Base-by-base conservation (phyloP, 2,888 invertebrate species). In the Drosophila emarginata region DNA sequence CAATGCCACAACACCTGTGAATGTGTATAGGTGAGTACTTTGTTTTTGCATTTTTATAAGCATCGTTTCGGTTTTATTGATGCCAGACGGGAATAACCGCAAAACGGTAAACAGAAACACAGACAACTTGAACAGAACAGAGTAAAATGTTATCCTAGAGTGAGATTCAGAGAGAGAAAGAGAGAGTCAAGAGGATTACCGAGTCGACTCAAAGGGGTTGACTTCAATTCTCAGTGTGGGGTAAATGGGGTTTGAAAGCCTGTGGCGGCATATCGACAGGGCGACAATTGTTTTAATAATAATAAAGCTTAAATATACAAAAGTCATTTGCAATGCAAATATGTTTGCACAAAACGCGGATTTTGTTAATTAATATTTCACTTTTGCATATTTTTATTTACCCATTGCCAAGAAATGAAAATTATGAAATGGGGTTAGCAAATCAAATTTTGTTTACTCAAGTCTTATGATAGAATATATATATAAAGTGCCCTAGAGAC, bases 41-140 rank as follows among this genome's bases (percentile, higher is more conserved):
- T 86, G 86, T 54, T 54, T 82, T 85, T 86, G 88, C 83, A 88
- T 86, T 86, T 88, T 83, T 83, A 80, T 81, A 80, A 85, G 80
- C 82, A 80, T 72, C 74, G 72, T 73, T 77, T 45, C 45, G 76
- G 77, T 67, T 78, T 71, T 86, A 86, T 87, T 80, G 86, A 87
- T 80, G 83, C 79, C 72, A 67, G 68, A 65, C 76, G 66, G 59
- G 60, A 56, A 74, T 68, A 87, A 80, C 82, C 87, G 53, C 87
- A 82, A 75, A 74, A 69, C 78, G 76, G 74, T 76, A 76, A 79
- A 75, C 45, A 67, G 4, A 21, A 9, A 69, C 28, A 50, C 57
- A 66, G 50, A 64, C 56, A 61, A 53, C 60, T 76, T 76, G 40
- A 78, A 67, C 50, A 57, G 28, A 39, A 64, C n/a, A 50, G 45